These are phyloP conservation scores for Brachionus calyciflorus DNA, from an alignment of 1,140 invertebrate genomes.

Conservation along the genomic window DNA sequence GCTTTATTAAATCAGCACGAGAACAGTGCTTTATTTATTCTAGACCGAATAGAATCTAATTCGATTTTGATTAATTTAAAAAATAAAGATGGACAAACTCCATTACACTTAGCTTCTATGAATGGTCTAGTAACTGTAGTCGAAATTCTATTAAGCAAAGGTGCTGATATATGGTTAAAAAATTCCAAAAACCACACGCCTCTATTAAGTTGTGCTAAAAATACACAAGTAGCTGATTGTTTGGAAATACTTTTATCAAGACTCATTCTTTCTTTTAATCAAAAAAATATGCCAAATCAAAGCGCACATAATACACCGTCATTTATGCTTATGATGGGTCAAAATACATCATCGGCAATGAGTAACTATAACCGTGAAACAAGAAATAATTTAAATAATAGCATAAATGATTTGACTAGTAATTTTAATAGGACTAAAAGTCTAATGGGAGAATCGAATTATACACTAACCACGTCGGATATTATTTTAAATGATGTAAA, in stretches of 20 bases:
- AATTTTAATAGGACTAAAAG: conserved; percentile 30
- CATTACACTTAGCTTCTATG: conserved; percentile 86
- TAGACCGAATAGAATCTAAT: background rate
- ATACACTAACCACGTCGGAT: background rate
- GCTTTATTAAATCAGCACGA: conserved; percentile 29
- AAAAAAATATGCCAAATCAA: background rate
- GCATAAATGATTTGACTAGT: conserved; percentile 7
- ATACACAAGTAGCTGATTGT: conserved; percentile 38
- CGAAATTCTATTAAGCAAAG: conserved; percentile 44
- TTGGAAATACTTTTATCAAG: conserved; percentile 12
- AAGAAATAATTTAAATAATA: conserved; percentile 29
- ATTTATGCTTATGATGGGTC: conserved; percentile 36
- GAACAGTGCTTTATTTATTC: conserved; percentile 24
- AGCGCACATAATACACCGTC: conserved; percentile 28
- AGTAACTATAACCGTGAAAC: conserved; percentile 3
- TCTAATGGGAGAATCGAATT: background rate
- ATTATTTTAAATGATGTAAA: conserved; percentile 34
- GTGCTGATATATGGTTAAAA: conserved; percentile 3
- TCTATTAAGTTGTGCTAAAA: conserved; percentile 34
- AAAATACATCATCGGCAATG: conserved; percentile 11
- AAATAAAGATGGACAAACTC: conserved; percentile 72
- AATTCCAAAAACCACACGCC: conserved; percentile 30
- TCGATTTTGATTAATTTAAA: conserved; percentile 50
- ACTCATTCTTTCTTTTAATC: background rate
- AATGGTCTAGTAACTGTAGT: conserved; percentile 50